phyloP scores from a whole-genome alignment of 2,113 vertebrate genomes.

The Zingel zingel region DNA sequence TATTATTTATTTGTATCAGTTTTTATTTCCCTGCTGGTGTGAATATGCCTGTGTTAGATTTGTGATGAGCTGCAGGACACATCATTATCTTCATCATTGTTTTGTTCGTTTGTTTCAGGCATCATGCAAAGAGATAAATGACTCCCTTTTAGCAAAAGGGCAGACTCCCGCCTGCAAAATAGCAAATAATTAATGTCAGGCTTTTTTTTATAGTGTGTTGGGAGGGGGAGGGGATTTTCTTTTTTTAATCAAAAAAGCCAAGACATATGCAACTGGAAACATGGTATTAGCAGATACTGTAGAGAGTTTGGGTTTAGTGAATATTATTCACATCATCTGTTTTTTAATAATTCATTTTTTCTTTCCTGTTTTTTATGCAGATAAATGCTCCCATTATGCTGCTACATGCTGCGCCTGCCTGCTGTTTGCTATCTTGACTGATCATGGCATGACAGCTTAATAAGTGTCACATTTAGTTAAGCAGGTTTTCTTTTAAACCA shows the following conservation, averaged over 20 bases:
- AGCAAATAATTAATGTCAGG: constrained; percentile 82
- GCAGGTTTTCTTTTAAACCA: not conserved
- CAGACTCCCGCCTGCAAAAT: constrained; percentile 77
- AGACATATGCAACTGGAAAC: not conserved
- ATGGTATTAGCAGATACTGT: not conserved
- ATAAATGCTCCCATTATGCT: not conserved
- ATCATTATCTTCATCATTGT: constrained; percentile 32
- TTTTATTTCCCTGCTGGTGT: not conserved
- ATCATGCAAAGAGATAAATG: constrained; percentile 69
- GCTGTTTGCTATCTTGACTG: constrained; percentile 25
- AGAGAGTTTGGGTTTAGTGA: not conserved
- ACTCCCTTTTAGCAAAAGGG: constrained; percentile 75
- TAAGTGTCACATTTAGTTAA: not conserved
- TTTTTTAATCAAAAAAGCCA: constrained; percentile 40
- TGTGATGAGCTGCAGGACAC: constrained; percentile 24
- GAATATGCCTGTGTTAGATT: not conserved
- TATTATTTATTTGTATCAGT: not conserved
- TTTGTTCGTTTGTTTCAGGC: constrained; percentile 52
- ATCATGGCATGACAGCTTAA: not conserved
- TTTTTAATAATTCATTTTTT: not conserved
- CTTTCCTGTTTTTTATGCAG: not conserved
- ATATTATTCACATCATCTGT: not conserved
- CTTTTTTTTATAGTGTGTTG: constrained; percentile 44
- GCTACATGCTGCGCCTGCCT: constrained; percentile 41
- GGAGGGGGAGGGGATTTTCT: constrained; percentile 16